Evolutionary conservation across 2,113 vertebrate species (phyloP).

Genomic region (Lethenteron camtschaticum): DNA sequence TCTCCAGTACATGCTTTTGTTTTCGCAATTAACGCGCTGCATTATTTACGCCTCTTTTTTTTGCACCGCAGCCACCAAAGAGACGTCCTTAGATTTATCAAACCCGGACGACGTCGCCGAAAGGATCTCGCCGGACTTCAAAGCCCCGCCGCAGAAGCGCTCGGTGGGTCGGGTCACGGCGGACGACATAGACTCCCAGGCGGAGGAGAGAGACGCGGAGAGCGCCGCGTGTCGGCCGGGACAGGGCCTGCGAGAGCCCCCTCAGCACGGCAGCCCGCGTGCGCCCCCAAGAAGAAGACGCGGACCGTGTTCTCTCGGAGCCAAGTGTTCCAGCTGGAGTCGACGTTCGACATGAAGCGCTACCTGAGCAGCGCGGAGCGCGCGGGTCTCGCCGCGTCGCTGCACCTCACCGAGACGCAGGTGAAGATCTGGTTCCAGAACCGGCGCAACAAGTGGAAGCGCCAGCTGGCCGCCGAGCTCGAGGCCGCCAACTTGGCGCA

Average conservation of each 20-base stretch:
- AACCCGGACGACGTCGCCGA: conserved; percentile 2
- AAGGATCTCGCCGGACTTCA: conserved; percentile 3
- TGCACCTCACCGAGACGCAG: conserved; percentile 60
- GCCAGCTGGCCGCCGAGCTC: conserved; percentile 55
- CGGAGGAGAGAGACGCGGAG: neutral
- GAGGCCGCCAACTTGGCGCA: conserved; percentile 45
- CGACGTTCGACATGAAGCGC: conserved; percentile 55
- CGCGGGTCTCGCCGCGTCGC: conserved; percentile 40
- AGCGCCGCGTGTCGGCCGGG: too few species aligned
- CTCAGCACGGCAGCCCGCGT: neutral
- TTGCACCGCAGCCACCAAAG: conserved; percentile 41
- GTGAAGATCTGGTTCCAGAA: conserved; percentile 84
- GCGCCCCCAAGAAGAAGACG: conserved; percentile 46
- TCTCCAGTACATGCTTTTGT: too few species aligned
- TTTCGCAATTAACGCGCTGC: too few species aligned
- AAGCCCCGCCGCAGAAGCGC: neutral
- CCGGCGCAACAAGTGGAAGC: conserved; percentile 63
- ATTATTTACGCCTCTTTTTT: conserved; percentile 32
- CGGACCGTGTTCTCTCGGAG: conserved; percentile 62
- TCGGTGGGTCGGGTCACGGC: neutral
- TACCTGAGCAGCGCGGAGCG: conserved; percentile 61
- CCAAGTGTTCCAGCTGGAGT: conserved; percentile 61
- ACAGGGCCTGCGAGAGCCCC: neutral
- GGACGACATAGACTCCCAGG: neutral
- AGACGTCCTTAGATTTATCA: conserved; percentile 22